Conservation (phyloP, 2,113 vertebrate species). For the Cryptomyrus ogoouensis region DNA sequence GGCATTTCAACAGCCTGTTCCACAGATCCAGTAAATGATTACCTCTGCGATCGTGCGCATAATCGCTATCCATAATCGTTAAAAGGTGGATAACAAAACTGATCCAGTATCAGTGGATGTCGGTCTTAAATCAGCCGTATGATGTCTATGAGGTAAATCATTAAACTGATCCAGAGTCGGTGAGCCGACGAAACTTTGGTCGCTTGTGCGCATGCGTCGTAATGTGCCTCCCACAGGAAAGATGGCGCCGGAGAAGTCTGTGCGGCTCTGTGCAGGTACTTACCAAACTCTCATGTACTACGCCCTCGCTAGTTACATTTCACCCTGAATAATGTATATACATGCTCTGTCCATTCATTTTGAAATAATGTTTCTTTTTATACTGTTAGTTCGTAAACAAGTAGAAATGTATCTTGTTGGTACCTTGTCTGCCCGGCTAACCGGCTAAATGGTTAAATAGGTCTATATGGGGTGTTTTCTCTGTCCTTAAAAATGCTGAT, state of each 20-base stretch:
- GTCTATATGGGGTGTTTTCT: neutral
- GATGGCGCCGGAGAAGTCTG: conserved; percentile 16
- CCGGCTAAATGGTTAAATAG: neutral
- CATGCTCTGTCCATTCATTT: neutral
- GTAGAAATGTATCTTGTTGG: neutral
- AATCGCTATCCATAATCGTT: neutral
- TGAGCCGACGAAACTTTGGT: neutral
- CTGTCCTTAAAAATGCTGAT: neutral
- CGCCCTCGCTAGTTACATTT: neutral
- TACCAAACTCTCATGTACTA: neutral
- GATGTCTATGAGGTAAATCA: neutral
- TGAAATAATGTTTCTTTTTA: neutral
- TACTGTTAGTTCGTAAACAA: neutral
- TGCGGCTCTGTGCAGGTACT: conserved; percentile 22
- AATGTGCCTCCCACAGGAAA: conserved; percentile 15
- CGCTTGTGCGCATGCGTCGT: conserved; percentile 8
- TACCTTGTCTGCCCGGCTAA: neutral
- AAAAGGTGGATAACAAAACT: neutral
- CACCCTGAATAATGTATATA: neutral
- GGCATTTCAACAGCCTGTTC: neutral
- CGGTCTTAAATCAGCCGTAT: neutral
- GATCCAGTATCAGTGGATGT: neutral
- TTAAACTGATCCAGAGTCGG: neutral
- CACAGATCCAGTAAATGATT: neutral
- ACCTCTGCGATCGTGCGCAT: neutral